A percentile compares a stretch with the other conserved stretches of the same genome.
Evolutionary conservation across 2,113 vertebrate species (phyloP).

Genomic region (Acanthisitta chloris): DNA sequence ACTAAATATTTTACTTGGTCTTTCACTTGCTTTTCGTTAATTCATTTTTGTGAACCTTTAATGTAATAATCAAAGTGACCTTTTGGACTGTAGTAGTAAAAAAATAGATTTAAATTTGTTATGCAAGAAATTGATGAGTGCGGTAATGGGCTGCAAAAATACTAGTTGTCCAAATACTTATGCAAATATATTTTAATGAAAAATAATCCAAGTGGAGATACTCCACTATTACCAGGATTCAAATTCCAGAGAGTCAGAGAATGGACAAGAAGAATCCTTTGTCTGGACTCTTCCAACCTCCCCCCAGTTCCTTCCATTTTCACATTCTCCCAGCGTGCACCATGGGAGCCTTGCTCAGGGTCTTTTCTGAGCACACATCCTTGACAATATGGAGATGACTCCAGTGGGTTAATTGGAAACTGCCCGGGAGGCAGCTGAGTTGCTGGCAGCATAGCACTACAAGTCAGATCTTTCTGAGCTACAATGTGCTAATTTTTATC

Average conservation of each 20-base stretch:
- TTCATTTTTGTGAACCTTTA: not conserved
- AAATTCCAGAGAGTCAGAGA: not conserved
- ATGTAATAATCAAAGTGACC: not conserved
- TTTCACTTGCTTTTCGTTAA: not conserved
- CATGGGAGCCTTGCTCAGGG: not conserved
- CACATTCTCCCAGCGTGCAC: not conserved
- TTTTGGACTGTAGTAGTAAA: not conserved
- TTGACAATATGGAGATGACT: not conserved
- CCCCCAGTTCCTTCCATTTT: not conserved
- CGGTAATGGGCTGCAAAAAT: not conserved
- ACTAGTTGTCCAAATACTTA: not conserved
- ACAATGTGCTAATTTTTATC: not conserved
- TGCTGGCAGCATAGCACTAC: not conserved
- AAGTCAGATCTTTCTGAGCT: not conserved
- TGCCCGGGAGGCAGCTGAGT: not conserved
- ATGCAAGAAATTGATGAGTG: not conserved
- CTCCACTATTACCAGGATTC: not conserved
- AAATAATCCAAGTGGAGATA: not conserved
- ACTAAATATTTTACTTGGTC: not conserved
- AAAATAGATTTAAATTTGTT: not conserved
- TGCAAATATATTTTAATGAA: not conserved
- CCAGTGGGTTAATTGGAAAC: conserved; percentile 10
- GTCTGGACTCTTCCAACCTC: not conserved
- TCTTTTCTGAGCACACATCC: not conserved
- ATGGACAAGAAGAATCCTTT: not conserved